Conservation (phyloP, 2,888 invertebrate genomes). For the Lydus trimaculatus region DNA sequence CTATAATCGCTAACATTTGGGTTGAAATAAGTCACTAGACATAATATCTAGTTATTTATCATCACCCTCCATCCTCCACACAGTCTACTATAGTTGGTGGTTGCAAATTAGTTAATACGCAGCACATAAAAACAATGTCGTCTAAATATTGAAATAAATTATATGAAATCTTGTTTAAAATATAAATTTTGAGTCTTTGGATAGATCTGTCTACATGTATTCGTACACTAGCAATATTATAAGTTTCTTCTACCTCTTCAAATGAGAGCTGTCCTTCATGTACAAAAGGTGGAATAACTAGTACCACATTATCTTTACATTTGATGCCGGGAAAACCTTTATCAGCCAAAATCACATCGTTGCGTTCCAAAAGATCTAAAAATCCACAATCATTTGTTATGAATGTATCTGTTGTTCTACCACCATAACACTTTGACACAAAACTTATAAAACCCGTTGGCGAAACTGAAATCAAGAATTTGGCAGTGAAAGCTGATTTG, state of each 20-base stretch:
- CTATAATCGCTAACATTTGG: no score
- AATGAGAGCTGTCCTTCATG: neutral
- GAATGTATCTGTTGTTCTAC: neutral
- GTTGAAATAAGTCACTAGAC: no score
- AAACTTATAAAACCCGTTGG: conserved; percentile 8
- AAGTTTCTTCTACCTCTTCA: neutral
- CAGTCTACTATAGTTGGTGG: no score
- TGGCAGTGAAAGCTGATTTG: conserved; percentile 8
- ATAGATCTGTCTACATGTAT: neutral
- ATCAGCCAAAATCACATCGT: conserved; percentile 11
- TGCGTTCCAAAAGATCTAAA: conserved; percentile 9
- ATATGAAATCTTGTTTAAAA: neutral
- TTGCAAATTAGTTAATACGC: no score
- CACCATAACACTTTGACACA: neutral
- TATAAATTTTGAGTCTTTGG: neutral
- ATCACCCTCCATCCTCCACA: no score
- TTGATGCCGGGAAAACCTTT: neutral
- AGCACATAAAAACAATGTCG: neutral
- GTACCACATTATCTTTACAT: neutral
- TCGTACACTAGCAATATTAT: neutral
- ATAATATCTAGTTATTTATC: no score
- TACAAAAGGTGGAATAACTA: neutral
- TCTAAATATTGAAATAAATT: neutral
- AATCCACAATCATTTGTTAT: conserved; percentile 6
- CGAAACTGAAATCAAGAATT: conserved; percentile 3